Evolutionary conservation across 1,140 invertebrate genomes (phyloP).

Genomic region (Eupristina koningsbergeri): DNA sequence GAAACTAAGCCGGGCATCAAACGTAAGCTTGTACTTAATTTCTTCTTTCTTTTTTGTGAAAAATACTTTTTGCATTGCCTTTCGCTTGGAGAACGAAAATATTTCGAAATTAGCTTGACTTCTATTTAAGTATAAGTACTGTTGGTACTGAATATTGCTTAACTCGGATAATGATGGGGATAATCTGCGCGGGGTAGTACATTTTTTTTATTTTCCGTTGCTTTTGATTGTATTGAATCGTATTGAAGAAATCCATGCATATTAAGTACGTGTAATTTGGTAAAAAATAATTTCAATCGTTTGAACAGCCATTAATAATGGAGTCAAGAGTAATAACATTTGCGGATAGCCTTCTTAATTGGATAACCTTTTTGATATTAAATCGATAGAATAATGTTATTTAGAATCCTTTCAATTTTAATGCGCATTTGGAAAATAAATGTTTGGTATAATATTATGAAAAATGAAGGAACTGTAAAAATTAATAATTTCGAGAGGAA

Average conservation of each 20-base stretch:
- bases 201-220: background rate
- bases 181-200: background rate
- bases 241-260: background rate
- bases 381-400: too few relatives aligned
- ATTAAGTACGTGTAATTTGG: background rate
- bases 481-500: too few relatives aligned
- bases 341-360: background rate
- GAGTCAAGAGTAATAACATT: too few relatives aligned
- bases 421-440: too few relatives aligned
- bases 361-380: background rate
- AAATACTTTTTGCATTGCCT: background rate
- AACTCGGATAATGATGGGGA: background rate
- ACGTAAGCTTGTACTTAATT: background rate
- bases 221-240: background rate
- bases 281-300: background rate
- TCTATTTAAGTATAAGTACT: background rate
- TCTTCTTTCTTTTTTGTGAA: background rate
- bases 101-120: background rate
- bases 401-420: too few relatives aligned
- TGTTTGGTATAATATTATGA: too few relatives aligned
- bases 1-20: background rate
- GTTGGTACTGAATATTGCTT: background rate
- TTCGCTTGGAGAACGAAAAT: background rate
- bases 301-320: background rate
- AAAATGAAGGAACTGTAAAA: too few relatives aligned